Evolutionary conservation across 1,140 invertebrate species (phyloP).

Genomic region (Nebria ingens): DNA sequence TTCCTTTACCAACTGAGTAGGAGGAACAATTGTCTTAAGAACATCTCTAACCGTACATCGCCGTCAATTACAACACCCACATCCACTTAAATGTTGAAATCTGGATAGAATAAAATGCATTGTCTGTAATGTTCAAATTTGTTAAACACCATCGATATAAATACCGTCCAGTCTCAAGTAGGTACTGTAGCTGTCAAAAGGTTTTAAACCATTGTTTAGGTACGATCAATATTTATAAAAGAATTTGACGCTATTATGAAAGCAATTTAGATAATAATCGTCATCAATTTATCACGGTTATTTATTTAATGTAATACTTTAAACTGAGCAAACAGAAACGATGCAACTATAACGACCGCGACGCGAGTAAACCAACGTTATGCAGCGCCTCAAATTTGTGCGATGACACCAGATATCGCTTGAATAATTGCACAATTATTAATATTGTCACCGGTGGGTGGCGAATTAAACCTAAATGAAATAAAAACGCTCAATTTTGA

Average conservation of each 20-base stretch:
- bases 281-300: slow-evolving; percentile 8
- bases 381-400: neutral
- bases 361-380: no score
- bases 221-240: slow-evolving; percentile 5
- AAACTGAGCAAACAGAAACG: neutral
- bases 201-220: neutral
- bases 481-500: no score
- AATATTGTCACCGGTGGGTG: neutral
- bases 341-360: neutral
- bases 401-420: neutral
- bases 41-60: no score
- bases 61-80: no score
- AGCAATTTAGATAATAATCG: slow-evolving; percentile 8
- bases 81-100: no score
- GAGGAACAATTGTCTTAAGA: no score
- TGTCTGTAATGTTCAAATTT: no score
- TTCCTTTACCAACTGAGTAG: no score
- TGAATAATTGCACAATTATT: neutral
- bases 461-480: no score
- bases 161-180: no score
- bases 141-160: no score
- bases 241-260: slow-evolving; percentile 5
- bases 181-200: slow-evolving; percentile 2
- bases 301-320: slow-evolving; percentile 1
- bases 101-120: no score